Conservation (phyloP, 2,113 vertebrate genomes). For the Megaceryle maxima region DNA sequence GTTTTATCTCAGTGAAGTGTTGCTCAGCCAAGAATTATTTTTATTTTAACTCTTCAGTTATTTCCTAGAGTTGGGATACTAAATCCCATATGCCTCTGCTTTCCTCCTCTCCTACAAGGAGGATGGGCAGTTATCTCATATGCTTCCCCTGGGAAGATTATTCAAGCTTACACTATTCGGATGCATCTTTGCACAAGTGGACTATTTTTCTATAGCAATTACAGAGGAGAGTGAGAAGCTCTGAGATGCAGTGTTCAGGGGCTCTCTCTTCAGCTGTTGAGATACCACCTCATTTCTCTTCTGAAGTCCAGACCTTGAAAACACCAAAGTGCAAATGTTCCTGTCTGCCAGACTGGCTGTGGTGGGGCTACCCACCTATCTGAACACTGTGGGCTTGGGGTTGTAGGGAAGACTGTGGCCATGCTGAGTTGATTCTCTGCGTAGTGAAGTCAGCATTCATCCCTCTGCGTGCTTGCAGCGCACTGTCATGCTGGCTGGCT, state of each 20-base stretch:
- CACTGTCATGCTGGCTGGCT: not conserved
- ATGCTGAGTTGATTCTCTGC: not conserved
- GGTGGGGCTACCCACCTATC: rapidly evolving
- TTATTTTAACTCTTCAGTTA: not conserved
- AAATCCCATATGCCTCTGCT: not conserved
- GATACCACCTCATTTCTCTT: not conserved
- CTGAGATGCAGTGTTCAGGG: not conserved
- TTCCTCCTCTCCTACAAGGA: not conserved
- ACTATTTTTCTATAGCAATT: not conserved
- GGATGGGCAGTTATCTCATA: rapidly evolving
- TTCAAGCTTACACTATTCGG: not conserved
- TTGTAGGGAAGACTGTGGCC: not conserved
- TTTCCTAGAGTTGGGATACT: not conserved
- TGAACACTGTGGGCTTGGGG: not conserved
- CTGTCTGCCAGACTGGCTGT: not conserved
- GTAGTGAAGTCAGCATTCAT: not conserved
- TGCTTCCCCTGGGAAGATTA: not conserved
- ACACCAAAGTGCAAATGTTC: not conserved
- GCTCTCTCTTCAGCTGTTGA: not conserved
- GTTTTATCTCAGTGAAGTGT: constrained; percentile 22
- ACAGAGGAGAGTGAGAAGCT: not conserved
- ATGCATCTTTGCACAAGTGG: not conserved
- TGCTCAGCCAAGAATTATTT: not conserved
- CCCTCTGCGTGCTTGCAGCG: not conserved
- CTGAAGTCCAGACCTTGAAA: not conserved